phyloP scores from a whole-genome alignment of 2,797 vertebrate species.

The Catostomus latipinnis region DNA sequence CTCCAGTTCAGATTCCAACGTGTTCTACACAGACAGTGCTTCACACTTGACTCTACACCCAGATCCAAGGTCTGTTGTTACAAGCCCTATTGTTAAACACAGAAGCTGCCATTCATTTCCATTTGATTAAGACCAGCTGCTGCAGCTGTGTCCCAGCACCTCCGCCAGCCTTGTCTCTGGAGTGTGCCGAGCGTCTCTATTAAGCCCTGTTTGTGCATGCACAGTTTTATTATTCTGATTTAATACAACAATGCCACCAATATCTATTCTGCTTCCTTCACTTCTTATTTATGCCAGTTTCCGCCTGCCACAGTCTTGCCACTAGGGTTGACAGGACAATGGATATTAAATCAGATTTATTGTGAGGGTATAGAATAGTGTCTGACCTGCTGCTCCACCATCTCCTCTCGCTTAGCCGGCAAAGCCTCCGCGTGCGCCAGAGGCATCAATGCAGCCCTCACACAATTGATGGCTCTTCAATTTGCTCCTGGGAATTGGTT shows the following conservation, averaged over 20 bases:
- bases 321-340: constrained; percentile 65
- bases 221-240: constrained; percentile 80
- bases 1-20: constrained; percentile 4
- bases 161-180: constrained; percentile 44
- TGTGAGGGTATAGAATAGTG: constrained; percentile 68
- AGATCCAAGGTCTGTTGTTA: constrained; percentile 46
- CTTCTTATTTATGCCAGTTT: constrained; percentile 75
- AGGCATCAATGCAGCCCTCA: constrained; percentile 62
- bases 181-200: constrained; percentile 71
- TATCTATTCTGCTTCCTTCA: constrained; percentile 75
- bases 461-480: constrained; percentile 75
- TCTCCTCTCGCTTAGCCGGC: constrained; percentile 53
- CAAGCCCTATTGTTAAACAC: constrained; percentile 66
- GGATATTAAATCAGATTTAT: constrained; percentile 81
- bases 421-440: constrained; percentile 18
- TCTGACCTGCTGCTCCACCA: constrained; percentile 67
- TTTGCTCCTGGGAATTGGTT: constrained; percentile 74
- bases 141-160: constrained; percentile 74
- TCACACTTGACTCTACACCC: constrained; percentile 54
- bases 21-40: constrained; percentile 58
- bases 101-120: constrained; percentile 61
- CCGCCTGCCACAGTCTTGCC: constrained; percentile 25
- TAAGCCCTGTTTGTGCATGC: constrained; percentile 73
- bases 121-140: constrained; percentile 75
- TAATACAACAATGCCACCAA: constrained; percentile 76